Evolutionary conservation across 2,888 invertebrate species (phyloP), one percentile per base, ranked within the genome.

Genomic region (Spisula solida): DNA sequence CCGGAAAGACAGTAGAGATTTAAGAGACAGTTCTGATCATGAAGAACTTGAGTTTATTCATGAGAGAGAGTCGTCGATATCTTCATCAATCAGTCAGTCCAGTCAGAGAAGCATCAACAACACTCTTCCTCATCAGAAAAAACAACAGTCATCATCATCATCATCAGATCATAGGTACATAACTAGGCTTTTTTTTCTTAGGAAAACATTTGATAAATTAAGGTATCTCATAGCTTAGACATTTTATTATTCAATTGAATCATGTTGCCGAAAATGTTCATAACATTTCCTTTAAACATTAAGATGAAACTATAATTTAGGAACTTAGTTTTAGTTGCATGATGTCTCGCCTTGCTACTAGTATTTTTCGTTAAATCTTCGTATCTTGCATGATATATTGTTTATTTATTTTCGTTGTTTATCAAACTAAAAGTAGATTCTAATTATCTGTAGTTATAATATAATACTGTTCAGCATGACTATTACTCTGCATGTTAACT

Each of bases 121-220:
- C 18, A 89, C 94, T 51, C 94, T 94, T 16, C 91, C 92, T 31
- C 93, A 93, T 90, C 93, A 92, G 92, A 93, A 93, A 90, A 25
- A 75, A 25, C 29, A n/a, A n/a, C 25, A 25, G 10, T 88, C 88
- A 47, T 91, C 92, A 86, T 89, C 92, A 51, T 86, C 91, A 81
- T 92, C 94, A 88, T 91, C 91, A n/a, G 90, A 91, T 81, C 87
- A 87, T 92, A 92, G 92, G 92, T 92, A 92, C 90, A 88, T 81
- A 55, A 78, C 14, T 31, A 75, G 83, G 83, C 12, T 83, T 48
- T 48, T 47, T 34, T 25, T 25, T 25, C 12, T 25, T 12, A 25
- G 25, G 60, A n/a, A 41, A 25, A 25, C 60, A 66, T 66, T 25
- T 25, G 25, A 66, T 66, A 25, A 66, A 25, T 25, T 25, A n/a